phyloP scores from a whole-genome alignment of 1,140 invertebrate species.

The Caenorhabditis tropicalis region DNA sequence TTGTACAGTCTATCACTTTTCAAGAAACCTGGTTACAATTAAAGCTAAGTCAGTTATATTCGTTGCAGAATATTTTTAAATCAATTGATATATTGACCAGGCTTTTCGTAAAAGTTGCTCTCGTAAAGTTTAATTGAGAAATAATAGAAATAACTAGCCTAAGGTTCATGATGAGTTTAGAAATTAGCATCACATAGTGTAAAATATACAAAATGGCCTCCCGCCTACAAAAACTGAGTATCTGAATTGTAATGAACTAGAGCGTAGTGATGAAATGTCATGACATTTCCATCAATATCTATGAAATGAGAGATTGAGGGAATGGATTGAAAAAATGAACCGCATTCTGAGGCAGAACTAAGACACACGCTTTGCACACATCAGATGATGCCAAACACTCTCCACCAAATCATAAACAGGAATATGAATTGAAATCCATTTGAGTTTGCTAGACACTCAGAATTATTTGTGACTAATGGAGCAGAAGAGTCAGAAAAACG shows the following conservation, averaged over 20 bases:
- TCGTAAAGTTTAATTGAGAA: too few relatives aligned
- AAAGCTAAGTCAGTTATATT: too few relatives aligned
- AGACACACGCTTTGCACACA: background rate
- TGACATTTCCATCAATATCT: background rate
- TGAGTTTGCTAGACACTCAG: background rate
- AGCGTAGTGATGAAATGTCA: background rate
- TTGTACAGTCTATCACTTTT: too few relatives aligned
- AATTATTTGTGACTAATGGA: slow-evolving; percentile 42
- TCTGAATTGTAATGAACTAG: background rate
- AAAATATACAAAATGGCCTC: too few relatives aligned
- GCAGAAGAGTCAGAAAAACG: background rate
- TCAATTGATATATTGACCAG: too few relatives aligned
- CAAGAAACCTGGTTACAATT: too few relatives aligned
- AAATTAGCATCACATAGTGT: too few relatives aligned
- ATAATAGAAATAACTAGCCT: too few relatives aligned
- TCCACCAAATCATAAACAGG: background rate
- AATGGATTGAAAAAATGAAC: background rate
- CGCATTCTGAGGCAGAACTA: background rate
- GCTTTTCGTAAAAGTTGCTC: too few relatives aligned
- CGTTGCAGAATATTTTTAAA: too few relatives aligned
- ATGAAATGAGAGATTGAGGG: background rate
- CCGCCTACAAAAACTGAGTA: too few relatives aligned
- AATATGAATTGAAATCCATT: slow-evolving; percentile 7
- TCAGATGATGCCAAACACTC: background rate
- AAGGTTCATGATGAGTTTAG: too few relatives aligned